Conservation (phyloP, 2,888 invertebrate species). For the Torymus tubicola region DNA sequence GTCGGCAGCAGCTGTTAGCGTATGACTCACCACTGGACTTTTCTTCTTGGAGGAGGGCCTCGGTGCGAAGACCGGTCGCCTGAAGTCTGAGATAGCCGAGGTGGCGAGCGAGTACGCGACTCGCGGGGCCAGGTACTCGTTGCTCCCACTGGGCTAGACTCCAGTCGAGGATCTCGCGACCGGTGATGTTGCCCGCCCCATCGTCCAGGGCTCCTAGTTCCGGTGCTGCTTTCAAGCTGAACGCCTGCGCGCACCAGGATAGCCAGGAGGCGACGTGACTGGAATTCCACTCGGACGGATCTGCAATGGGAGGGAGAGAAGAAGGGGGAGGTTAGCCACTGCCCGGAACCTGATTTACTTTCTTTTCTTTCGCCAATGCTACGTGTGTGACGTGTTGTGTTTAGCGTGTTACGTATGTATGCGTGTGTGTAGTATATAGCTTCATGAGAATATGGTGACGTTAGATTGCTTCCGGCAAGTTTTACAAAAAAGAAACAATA, state of each 20-base stretch:
- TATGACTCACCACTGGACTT: slow-evolving; percentile 51
- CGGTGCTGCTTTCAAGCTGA: slow-evolving; percentile 79
- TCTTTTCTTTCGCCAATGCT: too few species aligned
- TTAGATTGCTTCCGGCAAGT: too few species aligned
- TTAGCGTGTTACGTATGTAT: too few species aligned
- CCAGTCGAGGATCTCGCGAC: slow-evolving; percentile 80
- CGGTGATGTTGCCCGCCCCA: slow-evolving; percentile 76
- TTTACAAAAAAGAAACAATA: too few species aligned
- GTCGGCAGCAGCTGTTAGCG: too few species aligned
- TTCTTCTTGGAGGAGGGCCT: slow-evolving; percentile 74
- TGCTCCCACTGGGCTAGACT: slow-evolving; percentile 81
- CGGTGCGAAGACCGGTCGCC: slow-evolving; percentile 81
- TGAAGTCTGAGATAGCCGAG: slow-evolving; percentile 80
- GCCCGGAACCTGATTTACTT: too few species aligned
- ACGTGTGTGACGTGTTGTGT: too few species aligned
- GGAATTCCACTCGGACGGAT: slow-evolving; percentile 82
- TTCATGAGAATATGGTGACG: too few species aligned
- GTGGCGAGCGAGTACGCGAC: slow-evolving; percentile 80
- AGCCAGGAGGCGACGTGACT: slow-evolving; percentile 81
- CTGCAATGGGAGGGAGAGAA: slow-evolving; percentile 68
- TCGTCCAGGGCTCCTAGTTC: slow-evolving; percentile 78
- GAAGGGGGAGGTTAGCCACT: background rate
- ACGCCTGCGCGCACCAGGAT: slow-evolving; percentile 80
- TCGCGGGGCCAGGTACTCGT: slow-evolving; percentile 76
- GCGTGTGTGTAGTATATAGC: too few species aligned